These are phyloP conservation scores for Pteropus alecto DNA, from an alignment of 2,113 vertebrate genomes.

Conservation along the genomic window DNA sequence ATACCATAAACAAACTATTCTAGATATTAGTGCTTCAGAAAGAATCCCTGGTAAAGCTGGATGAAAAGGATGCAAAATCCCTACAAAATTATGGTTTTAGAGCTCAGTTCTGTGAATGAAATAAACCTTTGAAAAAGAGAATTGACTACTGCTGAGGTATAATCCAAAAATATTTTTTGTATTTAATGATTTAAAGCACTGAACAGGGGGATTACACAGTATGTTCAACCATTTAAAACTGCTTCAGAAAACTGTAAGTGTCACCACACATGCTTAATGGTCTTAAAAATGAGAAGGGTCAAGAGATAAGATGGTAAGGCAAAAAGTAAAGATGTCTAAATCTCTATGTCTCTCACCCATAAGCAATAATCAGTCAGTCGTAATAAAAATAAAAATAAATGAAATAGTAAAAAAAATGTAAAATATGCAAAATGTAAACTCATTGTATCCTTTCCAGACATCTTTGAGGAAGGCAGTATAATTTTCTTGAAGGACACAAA, in stretches of 20 bases:
- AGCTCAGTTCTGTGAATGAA: neutral
- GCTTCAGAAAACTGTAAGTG: neutral
- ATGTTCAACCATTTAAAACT: neutral
- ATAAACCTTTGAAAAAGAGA: neutral
- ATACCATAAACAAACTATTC: neutral
- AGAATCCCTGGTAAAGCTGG: neutral
- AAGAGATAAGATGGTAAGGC: neutral
- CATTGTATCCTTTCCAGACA: neutral
- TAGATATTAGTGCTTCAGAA: neutral
- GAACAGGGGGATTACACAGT: neutral
- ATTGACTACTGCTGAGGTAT: neutral
- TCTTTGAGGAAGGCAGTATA: neutral
- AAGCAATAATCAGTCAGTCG: neutral
- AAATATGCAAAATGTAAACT: neutral
- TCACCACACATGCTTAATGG: neutral
- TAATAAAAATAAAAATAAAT: neutral
- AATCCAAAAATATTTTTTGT: neutral
- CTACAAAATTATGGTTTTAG: neutral
- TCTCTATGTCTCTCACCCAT: neutral
- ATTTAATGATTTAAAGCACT: neutral
- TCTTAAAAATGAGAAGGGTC: neutral
- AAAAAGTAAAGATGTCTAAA: neutral
- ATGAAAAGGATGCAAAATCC: neutral
- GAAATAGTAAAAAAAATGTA: neutral
- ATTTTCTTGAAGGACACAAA: neutral